A percentile compares a stretch with the other conserved stretches of the same genome.
Conservation (phyloP, 2,888 invertebrate species). For the Mythimna impura region DNA sequence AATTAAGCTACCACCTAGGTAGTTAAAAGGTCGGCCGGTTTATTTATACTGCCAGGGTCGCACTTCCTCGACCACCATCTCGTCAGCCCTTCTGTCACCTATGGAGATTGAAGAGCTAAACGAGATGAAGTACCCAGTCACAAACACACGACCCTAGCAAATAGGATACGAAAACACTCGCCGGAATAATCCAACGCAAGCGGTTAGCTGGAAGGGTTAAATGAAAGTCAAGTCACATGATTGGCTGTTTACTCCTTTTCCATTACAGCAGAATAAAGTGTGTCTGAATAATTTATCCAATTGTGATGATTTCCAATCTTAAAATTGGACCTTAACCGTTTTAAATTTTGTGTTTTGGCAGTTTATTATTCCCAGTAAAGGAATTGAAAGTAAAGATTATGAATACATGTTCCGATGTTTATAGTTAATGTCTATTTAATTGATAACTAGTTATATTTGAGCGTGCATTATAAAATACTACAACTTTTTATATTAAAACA, state of each 20-base stretch:
- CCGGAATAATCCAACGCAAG: no score
- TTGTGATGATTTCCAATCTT: background rate
- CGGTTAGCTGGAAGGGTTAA: background rate
- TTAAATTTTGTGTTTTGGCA: background rate
- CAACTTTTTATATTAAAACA: constrained; percentile 7
- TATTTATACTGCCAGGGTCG: no score
- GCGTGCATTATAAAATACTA: constrained; percentile 29
- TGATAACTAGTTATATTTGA: constrained; percentile 35
- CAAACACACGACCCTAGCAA: no score
- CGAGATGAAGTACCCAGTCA: no score
- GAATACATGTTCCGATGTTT: constrained; percentile 52
- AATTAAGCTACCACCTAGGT: no score
- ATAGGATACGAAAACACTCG: no score
- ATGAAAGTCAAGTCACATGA: background rate
- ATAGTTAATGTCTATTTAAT: constrained; percentile 55
- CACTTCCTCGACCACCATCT: no score
- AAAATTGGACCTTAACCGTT: no score
- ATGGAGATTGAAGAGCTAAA: no score
- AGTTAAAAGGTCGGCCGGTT: no score
- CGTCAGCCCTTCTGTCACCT: no score
- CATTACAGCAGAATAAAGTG: background rate
- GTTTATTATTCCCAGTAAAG: constrained; percentile 1
- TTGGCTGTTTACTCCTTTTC: background rate
- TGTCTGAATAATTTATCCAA: background rate
- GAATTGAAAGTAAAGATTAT: constrained; percentile 38